Evolutionary conservation across 2,888 invertebrate genomes (phyloP).

Genomic region (Drosophila austrosaltans): DNA sequence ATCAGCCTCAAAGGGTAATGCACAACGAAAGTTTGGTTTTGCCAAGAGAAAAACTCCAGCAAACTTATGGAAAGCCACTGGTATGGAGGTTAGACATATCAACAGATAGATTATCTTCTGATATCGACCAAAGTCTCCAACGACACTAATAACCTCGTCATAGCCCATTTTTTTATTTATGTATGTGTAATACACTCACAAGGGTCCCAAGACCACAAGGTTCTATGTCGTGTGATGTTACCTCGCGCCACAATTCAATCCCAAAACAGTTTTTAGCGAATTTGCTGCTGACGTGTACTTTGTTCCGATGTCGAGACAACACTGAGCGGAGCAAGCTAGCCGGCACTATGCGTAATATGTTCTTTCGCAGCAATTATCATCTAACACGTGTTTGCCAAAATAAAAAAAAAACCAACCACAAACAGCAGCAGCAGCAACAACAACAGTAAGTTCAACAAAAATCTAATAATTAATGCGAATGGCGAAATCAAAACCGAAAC

Average conservation of each 20-base stretch:
- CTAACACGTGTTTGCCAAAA: slow-evolving; percentile 47
- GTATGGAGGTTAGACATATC: slow-evolving; percentile 88
- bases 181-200: slow-evolving; percentile 2
- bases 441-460: too few relatives aligned
- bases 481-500: slow-evolving; percentile 14
- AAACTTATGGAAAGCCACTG: slow-evolving; percentile 89
- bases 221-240: slow-evolving; percentile 41
- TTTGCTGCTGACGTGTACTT: slow-evolving; percentile 51
- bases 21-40: slow-evolving; percentile 87
- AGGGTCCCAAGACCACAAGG: slow-evolving; percentile 13
- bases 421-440: not conserved
- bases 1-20: slow-evolving; percentile 85
- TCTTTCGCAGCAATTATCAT: slow-evolving; percentile 36
- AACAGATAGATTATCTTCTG: slow-evolving; percentile 88
- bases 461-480: slow-evolving; percentile 8
- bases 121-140: slow-evolving; percentile 89
- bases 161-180: slow-evolving; percentile 86
- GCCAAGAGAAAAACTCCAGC: slow-evolving; percentile 89
- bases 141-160: slow-evolving; percentile 87
- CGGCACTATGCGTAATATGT: slow-evolving; percentile 16
- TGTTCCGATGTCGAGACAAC: slow-evolving; percentile 24
- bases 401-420: not conserved
- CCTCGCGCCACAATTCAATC: slow-evolving; percentile 15
- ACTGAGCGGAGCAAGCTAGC: slow-evolving; percentile 2
- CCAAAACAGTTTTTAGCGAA: not conserved